phyloP scores from a whole-genome alignment of 2,113 vertebrate species.

The Aspiorhynchus laticeps region DNA sequence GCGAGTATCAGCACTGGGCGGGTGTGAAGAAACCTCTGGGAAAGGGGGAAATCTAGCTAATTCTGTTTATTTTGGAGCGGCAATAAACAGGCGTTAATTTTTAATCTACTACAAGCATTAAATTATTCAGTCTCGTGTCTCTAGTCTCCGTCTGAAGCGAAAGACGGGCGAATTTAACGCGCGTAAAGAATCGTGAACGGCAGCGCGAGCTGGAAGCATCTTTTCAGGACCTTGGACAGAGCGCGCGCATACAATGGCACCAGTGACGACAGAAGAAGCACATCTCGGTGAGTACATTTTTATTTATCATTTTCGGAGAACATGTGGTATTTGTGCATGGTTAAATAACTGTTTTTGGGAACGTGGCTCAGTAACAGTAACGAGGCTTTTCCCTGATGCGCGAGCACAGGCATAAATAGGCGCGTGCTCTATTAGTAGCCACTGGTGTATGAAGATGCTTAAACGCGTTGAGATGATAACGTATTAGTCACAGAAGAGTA shows the following conservation, averaged over 20 bases:
- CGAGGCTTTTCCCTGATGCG: neutral
- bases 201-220: constrained; percentile 17
- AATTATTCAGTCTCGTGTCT: constrained; percentile 54
- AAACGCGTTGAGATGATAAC: neutral
- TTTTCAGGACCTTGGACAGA: constrained; percentile 83
- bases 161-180: neutral
- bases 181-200: constrained; percentile 3
- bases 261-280: constrained; percentile 77
- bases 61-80: constrained; percentile 39
- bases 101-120: neutral
- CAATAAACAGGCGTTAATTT: neutral
- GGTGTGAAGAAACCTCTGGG: constrained; percentile 57
- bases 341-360: neutral
- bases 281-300: constrained; percentile 83
- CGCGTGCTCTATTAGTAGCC: constrained; percentile 38
- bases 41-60: constrained; percentile 8
- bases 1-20: constrained; percentile 61
- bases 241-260: constrained; percentile 82
- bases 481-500: neutral
- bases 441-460: constrained; percentile 16
- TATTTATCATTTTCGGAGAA: neutral
- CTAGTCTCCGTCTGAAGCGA: neutral
- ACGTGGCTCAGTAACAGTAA: neutral
- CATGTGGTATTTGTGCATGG: neutral
- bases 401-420: neutral